Percentiles rank a stretch among this genome's conserved stretches.
Evolutionary conservation across 2,113 vertebrate genomes (phyloP).

Genomic region (Prunella fulvescens): DNA sequence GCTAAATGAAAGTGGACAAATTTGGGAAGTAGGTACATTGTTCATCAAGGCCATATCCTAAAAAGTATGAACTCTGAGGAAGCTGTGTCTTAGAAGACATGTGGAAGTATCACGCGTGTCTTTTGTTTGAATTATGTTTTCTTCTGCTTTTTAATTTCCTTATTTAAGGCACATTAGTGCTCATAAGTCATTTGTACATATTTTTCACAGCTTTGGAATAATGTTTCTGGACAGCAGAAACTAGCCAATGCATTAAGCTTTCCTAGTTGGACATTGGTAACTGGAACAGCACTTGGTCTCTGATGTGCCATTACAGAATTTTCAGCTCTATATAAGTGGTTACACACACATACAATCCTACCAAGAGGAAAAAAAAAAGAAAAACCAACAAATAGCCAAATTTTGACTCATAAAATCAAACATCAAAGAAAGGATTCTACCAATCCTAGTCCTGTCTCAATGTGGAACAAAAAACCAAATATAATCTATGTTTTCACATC

Average conservation of each 20-base stretch:
- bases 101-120: background rate
- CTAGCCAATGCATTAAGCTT: background rate
- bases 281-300: background rate
- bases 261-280: background rate
- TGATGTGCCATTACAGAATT: background rate
- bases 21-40: background rate
- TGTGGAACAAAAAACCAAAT: background rate
- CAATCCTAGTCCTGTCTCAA: background rate
- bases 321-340: background rate
- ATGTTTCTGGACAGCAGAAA: background rate
- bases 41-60: background rate
- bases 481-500: background rate
- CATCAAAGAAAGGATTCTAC: background rate
- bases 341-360: background rate
- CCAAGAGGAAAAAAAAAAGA: background rate
- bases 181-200: background rate
- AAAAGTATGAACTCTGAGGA: background rate
- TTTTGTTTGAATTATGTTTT: background rate
- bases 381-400: background rate
- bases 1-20: background rate
- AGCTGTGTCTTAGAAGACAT: background rate
- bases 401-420: background rate
- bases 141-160: background rate
- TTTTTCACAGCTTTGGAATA: background rate
- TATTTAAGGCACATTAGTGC: background rate